These are phyloP conservation scores for Miichthys miiuy DNA, from an alignment of 2,797 vertebrate genomes.

Conservation along the genomic window DNA sequence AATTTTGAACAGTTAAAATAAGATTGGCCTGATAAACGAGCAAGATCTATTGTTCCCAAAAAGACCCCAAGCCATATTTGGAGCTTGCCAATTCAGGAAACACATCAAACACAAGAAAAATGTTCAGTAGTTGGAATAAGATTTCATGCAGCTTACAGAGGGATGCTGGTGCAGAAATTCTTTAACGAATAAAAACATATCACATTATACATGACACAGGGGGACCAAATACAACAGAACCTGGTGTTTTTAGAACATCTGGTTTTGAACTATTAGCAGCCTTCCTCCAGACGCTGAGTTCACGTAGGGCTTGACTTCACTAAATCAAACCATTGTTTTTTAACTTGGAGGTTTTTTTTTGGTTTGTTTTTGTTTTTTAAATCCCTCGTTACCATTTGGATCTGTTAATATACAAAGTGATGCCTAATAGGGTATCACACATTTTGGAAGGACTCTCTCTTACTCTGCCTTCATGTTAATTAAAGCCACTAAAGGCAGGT, in stretches of 20 bases:
- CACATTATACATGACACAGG: not conserved
- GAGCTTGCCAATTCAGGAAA: slow-evolving; percentile 24
- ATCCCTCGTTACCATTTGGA: not conserved
- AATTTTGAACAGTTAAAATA: too few species aligned
- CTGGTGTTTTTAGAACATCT: not conserved
- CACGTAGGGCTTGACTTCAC: not conserved
- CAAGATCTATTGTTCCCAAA: not conserved
- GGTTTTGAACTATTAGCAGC: not conserved
- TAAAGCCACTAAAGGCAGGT: slow-evolving; percentile 32
- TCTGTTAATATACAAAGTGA: not conserved
- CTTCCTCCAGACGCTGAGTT: not conserved
- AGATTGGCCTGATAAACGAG: too few species aligned
- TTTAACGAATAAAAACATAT: slow-evolving; percentile 23
- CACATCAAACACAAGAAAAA: slow-evolving; percentile 27
- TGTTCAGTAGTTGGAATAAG: not conserved
- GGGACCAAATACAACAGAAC: slow-evolving; percentile 27
- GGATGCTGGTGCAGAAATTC: slow-evolving; percentile 3
- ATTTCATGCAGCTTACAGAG: slow-evolving; percentile 8
- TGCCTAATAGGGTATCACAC: not conserved
- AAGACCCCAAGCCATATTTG: slow-evolving; percentile 5
- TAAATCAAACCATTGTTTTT: not conserved
- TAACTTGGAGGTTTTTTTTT: too few species aligned
- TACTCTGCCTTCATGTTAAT: slow-evolving; percentile 35
- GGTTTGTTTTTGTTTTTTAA: too few species aligned
- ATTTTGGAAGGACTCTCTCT: not conserved